These are phyloP conservation scores for Hylyphantes graminicola DNA, from an alignment of 1,140 invertebrate genomes.

Conservation along the genomic window DNA sequence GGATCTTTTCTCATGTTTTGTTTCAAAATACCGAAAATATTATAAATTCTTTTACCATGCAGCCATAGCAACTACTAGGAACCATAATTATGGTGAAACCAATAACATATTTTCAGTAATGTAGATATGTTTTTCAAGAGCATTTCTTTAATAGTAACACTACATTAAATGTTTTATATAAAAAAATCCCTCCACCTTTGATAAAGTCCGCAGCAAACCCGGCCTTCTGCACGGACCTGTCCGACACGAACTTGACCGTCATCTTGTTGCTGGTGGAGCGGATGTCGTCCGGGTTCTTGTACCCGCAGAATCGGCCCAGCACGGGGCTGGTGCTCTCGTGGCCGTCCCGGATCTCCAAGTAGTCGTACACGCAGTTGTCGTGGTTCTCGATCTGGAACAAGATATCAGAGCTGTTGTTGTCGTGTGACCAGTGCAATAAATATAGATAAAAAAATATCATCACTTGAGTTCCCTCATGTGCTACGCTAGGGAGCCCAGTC, in stretches of 20 bases:
- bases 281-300: constrained; percentile 90
- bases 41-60: too few relatives aligned
- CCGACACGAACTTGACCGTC: constrained; percentile 96
- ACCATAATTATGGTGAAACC: too few relatives aligned
- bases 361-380: constrained; percentile 98
- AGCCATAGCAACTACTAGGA: too few relatives aligned
- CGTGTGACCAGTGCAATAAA: background rate
- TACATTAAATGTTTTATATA: too few relatives aligned
- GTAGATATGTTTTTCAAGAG: too few relatives aligned
- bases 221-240: constrained; percentile 95
- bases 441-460: background rate
- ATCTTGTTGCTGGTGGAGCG: constrained; percentile 89
- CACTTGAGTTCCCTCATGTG: too few relatives aligned
- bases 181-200: constrained; percentile 71
- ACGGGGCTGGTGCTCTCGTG: constrained; percentile 72
- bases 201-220: constrained; percentile 95
- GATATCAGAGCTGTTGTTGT: background rate
- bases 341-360: constrained; percentile 88
- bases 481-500: too few relatives aligned
- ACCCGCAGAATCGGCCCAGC: constrained; percentile 94
- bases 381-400: constrained; percentile 86
- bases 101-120: too few relatives aligned
- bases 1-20: too few relatives aligned
- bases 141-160: too few relatives aligned
- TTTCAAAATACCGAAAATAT: too few relatives aligned